Evolutionary conservation across 2,113 vertebrate genomes (phyloP), one percentile per base, ranked within the genome.

Genomic region (Lophotis ruficrista): DNA sequence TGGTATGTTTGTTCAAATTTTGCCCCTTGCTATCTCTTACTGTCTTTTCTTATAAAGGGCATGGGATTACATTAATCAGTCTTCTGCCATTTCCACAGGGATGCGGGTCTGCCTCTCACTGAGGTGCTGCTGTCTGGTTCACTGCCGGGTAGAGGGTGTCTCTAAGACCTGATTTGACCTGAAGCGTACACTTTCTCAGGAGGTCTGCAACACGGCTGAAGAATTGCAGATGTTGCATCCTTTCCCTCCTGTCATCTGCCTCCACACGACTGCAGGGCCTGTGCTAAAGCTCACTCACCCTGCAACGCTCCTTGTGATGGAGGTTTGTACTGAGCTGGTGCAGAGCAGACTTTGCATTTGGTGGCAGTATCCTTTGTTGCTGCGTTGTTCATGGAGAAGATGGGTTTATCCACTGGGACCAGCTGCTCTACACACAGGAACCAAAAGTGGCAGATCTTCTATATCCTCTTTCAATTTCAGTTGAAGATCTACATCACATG

Each of bases 51-150:
- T 41, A 65, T 48, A 79, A 87, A 19, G 38, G 7, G 4, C 17
- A 19, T 30, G 41, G 24, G 10, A n/a, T 78, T 69, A 71, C 77
- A 68, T 90, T 83, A 91, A 82, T 79, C 25, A 18, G 3, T 62
- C 8, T 92, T 95, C 48, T 89, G 53, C 86, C 61, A 6, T 94
- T 94, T 90, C 69, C 53, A 79, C 60, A 89, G 72, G 62, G 53
- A 14, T 41, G 12, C 0, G 0, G 33, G 61, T 93, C 75, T 87
- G 17, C 57, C 45, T 76, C 57, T 93, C 33, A 4, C 31, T 3
- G 2, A 76, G 77, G 53, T 93, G 64, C 72, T 94, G 64, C 54
- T 77, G 79, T 14, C 54, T 92, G 78, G 16, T 43, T 83, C 64
- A 38, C n/a, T 57, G 60, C 35, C 51, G 78, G 31, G 35, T 68